A percentile compares a stretch with the other conserved stretches of the same genome.
These are phyloP conservation scores for Heloderma charlesbogerti DNA, from an alignment of 2,113 vertebrate genomes.

Conservation along the genomic window DNA sequence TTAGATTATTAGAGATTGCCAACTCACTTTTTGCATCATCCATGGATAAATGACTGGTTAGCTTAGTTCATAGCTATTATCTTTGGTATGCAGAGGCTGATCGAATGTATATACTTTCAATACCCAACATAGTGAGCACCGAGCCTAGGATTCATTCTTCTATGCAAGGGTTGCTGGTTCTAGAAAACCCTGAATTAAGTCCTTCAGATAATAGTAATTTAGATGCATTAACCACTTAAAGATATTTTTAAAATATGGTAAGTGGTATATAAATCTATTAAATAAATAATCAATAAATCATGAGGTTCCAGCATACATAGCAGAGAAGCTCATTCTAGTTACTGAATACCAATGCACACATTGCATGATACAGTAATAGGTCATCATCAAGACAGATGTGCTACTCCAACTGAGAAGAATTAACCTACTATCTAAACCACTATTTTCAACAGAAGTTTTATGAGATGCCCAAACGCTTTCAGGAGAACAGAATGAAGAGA, in stretches of 20 bases:
- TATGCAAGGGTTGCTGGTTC: neutral
- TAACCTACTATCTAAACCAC: neutral
- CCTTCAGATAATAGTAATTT: neutral
- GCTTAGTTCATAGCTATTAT: neutral
- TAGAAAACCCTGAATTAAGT: neutral
- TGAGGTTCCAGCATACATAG: neutral
- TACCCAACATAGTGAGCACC: neutral
- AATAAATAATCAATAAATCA: neutral
- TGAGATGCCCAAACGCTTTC: neutral
- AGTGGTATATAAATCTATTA: too few relatives aligned
- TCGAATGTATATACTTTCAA: neutral
- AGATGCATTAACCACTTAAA: too few relatives aligned
- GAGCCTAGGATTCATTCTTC: neutral
- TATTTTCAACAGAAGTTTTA: neutral
- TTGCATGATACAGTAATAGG: neutral
- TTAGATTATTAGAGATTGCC: neutral
- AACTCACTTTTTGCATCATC: neutral
- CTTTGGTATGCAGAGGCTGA: neutral
- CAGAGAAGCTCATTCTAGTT: neutral
- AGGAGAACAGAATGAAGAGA: neutral
- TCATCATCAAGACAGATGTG: neutral
- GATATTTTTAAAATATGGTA: neutral
- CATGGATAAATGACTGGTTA: neutral
- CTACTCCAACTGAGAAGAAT: neutral
- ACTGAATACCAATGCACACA: neutral